These are phyloP conservation scores for Listronotus oregonensis DNA, from an alignment of 1,140 invertebrate genomes.

Conservation along the genomic window DNA sequence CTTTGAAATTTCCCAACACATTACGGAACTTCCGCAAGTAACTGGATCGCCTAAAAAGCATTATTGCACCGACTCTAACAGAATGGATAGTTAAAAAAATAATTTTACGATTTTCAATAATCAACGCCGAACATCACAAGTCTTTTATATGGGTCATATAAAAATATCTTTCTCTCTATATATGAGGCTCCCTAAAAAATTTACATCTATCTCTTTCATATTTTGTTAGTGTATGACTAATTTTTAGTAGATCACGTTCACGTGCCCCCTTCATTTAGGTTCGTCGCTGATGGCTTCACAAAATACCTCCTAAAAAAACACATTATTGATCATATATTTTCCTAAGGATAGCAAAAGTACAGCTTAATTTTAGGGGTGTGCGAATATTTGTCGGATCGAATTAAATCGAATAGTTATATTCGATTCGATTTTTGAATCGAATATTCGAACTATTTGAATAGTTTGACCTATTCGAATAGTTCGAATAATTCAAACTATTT, in stretches of 20 bases:
- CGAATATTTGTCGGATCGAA: too few species aligned
- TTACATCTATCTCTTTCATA: neutral
- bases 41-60: neutral
- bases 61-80: conserved; percentile 18
- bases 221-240: conserved; percentile 1
- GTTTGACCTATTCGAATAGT: too few species aligned
- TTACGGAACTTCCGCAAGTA: neutral
- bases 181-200: conserved; percentile 14
- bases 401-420: too few species aligned
- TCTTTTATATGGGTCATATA: conserved; percentile 17
- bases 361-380: too few species aligned
- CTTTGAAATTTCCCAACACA: neutral
- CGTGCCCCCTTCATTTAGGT: conserved; percentile 7
- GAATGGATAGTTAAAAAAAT: conserved; percentile 1
- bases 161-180: conserved; percentile 20
- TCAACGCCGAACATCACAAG: neutral
- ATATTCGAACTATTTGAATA: too few species aligned
- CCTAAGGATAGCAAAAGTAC: too few species aligned
- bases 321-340: too few species aligned
- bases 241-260: neutral
- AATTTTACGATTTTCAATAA: neutral
- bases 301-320: conserved; percentile 29
- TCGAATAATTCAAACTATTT: too few species aligned
- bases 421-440: too few species aligned
- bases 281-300: conserved; percentile 32